Conservation (phyloP, 2,113 vertebrate species). For the Speoplatyrhinus poulsoni region DNA sequence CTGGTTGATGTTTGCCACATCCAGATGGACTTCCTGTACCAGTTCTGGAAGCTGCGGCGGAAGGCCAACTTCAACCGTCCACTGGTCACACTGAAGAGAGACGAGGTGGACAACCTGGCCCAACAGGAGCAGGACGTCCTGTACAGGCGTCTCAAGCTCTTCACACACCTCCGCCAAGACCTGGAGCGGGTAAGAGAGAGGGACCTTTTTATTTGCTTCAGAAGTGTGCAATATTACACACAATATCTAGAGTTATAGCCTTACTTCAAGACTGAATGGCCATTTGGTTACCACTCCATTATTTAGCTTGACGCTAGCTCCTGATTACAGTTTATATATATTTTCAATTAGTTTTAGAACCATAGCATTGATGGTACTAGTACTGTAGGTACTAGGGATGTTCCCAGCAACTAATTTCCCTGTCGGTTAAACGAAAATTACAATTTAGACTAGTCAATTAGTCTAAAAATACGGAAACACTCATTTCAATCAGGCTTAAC, state of each 20-base stretch:
- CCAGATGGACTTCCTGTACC: slow-evolving; percentile 93
- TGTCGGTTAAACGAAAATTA: too few species aligned
- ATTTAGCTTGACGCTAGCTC: too few species aligned
- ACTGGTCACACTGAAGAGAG: slow-evolving; percentile 87
- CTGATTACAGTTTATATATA: too few species aligned
- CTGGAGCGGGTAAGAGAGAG: slow-evolving; percentile 87
- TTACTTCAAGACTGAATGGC: too few species aligned
- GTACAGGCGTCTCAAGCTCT: slow-evolving; percentile 92
- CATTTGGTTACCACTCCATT: too few species aligned
- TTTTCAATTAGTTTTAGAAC: too few species aligned
- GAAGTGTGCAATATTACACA: neutral
- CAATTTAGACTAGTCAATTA: too few species aligned
- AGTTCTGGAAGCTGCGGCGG: slow-evolving; percentile 97
- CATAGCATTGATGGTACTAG: neutral
- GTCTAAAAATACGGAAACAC: too few species aligned
- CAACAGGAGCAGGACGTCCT: slow-evolving; percentile 97
- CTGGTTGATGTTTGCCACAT: neutral
- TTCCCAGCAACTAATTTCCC: too few species aligned
- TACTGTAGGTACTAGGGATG: too few species aligned
- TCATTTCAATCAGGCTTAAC: too few species aligned
- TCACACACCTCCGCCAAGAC: slow-evolving; percentile 95
- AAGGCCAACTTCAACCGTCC: slow-evolving; percentile 93
- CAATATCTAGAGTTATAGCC: neutral
- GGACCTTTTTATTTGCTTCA: neutral
- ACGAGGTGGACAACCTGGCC: slow-evolving; percentile 95